Conservation (phyloP, 2,113 vertebrate genomes). For the mouse (Mus musculus) region DNA sequence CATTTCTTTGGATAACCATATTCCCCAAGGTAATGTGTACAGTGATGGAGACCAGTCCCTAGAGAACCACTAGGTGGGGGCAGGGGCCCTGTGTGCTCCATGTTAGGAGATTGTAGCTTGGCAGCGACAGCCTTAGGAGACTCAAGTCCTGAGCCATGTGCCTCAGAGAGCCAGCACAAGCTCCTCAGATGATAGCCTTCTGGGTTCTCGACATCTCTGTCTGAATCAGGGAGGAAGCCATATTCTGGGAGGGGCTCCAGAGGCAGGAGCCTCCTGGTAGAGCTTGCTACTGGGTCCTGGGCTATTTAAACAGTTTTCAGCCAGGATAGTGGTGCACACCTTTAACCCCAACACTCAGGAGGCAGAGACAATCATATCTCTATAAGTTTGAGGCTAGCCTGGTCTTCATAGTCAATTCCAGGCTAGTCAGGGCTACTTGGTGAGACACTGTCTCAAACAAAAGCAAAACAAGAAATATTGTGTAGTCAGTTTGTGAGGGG, state of each 20-base stretch:
- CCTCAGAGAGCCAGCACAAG: neutral
- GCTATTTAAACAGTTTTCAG: neutral
- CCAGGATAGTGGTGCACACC: neutral
- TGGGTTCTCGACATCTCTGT: fast-evolving
- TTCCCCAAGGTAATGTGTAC: neutral
- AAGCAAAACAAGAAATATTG: neutral
- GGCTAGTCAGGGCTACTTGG: neutral
- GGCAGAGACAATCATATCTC: neutral
- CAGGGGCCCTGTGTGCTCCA: neutral
- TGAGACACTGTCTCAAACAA: neutral
- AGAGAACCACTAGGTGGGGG: neutral
- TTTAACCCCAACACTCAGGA: neutral
- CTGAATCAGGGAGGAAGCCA: neutral
- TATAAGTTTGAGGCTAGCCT: neutral
- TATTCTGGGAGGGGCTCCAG: neutral
- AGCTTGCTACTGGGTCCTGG: neutral
- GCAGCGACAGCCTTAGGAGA: neutral
- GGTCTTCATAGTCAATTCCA: too few species aligned
- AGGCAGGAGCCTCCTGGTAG: neutral
- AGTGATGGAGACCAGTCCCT: neutral
- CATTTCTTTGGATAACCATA: neutral
- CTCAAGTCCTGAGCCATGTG: neutral
- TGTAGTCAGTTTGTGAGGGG: neutral
- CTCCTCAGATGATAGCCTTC: neutral
- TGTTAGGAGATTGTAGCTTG: neutral